Conservation (phyloP, 2,113 vertebrate species). For the Motacilla tschutschensis region DNA sequence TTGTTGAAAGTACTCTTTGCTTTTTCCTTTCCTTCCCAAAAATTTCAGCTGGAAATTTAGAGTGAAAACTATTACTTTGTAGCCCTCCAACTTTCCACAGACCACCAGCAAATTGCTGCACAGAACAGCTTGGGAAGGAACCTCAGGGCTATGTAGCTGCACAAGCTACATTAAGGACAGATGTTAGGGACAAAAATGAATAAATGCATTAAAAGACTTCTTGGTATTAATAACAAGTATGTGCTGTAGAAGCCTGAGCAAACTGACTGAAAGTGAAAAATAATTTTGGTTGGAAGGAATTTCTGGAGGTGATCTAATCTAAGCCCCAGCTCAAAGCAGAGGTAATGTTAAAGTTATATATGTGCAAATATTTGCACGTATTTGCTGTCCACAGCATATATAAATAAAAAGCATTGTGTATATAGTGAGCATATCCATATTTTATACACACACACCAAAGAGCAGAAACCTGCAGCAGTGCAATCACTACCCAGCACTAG, state of each 20-base stretch:
- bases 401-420: not conserved
- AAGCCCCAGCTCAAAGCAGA: not conserved
- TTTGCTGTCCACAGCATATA: not conserved
- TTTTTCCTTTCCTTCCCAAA: not conserved
- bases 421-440: not conserved
- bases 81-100: not conserved
- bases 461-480: not conserved
- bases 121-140: not conserved
- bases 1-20: not conserved
- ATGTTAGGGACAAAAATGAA: not conserved
- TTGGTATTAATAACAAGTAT: not conserved
- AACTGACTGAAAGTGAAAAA: not conserved
- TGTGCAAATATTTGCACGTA: not conserved
- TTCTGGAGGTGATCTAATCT: not conserved
- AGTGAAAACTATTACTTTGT: not conserved
- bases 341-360: not conserved
- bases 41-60: not conserved
- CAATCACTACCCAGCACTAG: not conserved
- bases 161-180: not conserved
- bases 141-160: not conserved
- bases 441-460: fast-evolving
- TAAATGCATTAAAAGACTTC: not conserved
- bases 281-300: not conserved
- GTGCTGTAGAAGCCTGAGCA: not conserved
- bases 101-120: not conserved